Evolutionary conservation across 2,888 invertebrate genomes (phyloP), one percentile per base, ranked within the genome.

Genomic region (Drosophila paranaensis): DNA sequence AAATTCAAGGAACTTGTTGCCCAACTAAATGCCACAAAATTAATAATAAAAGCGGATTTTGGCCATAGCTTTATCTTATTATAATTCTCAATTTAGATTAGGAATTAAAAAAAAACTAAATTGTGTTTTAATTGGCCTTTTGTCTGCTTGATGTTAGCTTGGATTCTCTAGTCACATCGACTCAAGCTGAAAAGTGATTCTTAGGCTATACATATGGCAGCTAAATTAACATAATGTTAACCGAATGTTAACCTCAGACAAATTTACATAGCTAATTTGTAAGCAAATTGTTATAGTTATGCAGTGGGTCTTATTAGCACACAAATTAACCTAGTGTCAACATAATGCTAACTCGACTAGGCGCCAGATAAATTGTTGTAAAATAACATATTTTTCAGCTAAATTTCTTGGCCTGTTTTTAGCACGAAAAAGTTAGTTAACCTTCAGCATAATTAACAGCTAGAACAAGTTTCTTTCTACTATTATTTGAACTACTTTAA

Each of bases 11-110:
- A 63, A 68, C 27, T 51, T 51, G 30, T 46, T 51, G 27, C 43
- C 46, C 42, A 33, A 46, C 53, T 27, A 33, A 62, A 46, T 57
- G 56, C 50, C 53, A 16, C 45, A 27, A 56, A 64, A 58, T 60
- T 10, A n/a, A 33, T 13, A 40, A 14, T 30, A 30, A 43, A 27
- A 35, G n/a, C 37, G 14, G 25, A 35, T 42, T 40, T 30, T 13
- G 13, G 14, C 39, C 51, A 30, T 45, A 39, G 2, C 14, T 40
- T 10, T 45, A 20, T 16, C 27, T 20, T 20, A 3, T 48, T 11
- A 2, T 10, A 43, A 35, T 30, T 46, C 46, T 4, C 6, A 58
- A 33, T 6, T 20, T 6, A 30, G 40, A 40, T 48, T 39, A 11
- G 20, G 27, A 6, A n/a, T 33, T 33, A 1, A 33, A 13, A 13